Evolutionary conservation across 2,797 vertebrate genomes (phyloP), one percentile per base, ranked within the genome.

Genomic region (Anguilla anguilla): DNA sequence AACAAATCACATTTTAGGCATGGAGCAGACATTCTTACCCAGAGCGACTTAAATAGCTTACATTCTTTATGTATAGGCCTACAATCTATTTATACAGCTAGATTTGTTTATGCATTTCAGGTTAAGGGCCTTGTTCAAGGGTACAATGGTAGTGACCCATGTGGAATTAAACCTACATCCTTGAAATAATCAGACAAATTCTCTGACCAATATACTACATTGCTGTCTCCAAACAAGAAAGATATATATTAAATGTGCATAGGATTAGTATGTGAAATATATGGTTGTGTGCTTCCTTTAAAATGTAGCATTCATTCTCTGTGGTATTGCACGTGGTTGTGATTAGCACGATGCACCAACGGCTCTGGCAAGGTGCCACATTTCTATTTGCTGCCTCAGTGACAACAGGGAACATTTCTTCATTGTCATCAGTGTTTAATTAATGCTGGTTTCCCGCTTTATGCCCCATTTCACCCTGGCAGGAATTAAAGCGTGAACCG

Each of bases 391-490:
- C 79, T 25, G 79, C 11, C 3, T 10, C 4, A 35, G 10, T 39
- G 39, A 77, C 43, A 82, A 51, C 79, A 25, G 43, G 11, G 43
- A 46, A 46, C 53, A 46, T 46, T 64, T 85, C 43, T 85, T 84
- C 83, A 84, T 84, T 57, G 83, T 84, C 83, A 59, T 84, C 46
- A 49, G 79, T 82, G 43, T 82, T 77, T 77, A 82, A 84, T 84
- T 84, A 84, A 31, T 84, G 83, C 55, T n/a, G n/a, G 15, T 59
- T 31, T 84, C 28, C n/a, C 57, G n/a, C 55, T 84, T 84, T 31
- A 81, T 81, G 77, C 77, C 39, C 43, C 39, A 81, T 81, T 81
- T 81, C 77, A 81, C 39, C 43, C 39, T 49, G 77, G 77, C 77
- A 22, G 43, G 39, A 81, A 81, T 81, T 25, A 81, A 81, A 46